Evolutionary conservation across 64 coral and sea anemone species (phyloP), one percentile per base, ranked within the genome.

Genomic region (Platygyra sinensis): DNA sequence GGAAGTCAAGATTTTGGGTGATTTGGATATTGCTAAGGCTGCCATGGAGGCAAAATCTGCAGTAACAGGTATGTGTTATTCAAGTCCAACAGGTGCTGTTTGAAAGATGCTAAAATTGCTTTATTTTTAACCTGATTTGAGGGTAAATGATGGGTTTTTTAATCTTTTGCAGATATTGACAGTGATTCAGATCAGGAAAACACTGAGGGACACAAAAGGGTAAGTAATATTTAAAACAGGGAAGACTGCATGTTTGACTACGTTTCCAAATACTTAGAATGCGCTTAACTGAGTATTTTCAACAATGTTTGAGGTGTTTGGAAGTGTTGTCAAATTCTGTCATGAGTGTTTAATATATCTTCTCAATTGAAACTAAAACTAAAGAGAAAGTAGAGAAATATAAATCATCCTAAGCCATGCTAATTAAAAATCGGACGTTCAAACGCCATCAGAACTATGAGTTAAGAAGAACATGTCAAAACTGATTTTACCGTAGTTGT

Each of bases 1-100:
- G 72, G 86, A 94, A 67, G 91, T 99, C 18, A 88, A 87, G 52
- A 96, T 99, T 75, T 79, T 93, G 19, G 97, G 97, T 39, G 97
- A 99, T 86, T 64, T 99, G 54, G 97, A 99, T 69, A 89, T 92
- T 61, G 97, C 97, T 1, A 99, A 99, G 33, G 97, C 97, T 71
- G 94, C 88, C 12, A 63, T 99, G 72, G 97, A 99, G 49, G 36
- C 92, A 24, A 99, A 99, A 82, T 78, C 91, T 86, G 87, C 76
- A 67, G 81, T 65, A 22, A 67, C 72, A 86, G 86, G 76, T 94
- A 79, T 72, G 39, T 46, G 42, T 46, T 46, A 5, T 7, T 6
- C 5, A 5, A 7, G 42, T 5, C 0, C 4, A 46, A 46, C 42
- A 8, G 22, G 8, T 12, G 28, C 22, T 32, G 13, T 69, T 86